Base-by-base conservation (phyloP, 2,113 vertebrate genomes). In the Callocephalon fimbriatum region DNA sequence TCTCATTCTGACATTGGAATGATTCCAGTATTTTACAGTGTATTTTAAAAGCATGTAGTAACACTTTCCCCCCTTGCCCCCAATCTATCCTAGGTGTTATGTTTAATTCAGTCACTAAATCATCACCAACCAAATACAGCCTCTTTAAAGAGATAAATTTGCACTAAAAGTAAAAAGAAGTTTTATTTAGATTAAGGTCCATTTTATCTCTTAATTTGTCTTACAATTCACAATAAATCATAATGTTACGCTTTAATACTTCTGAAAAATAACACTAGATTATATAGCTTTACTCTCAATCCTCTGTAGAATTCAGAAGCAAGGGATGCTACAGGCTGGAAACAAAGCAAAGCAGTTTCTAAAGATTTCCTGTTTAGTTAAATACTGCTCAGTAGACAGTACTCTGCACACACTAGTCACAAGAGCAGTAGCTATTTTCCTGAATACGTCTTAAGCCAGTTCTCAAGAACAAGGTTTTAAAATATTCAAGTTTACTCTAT, bases 211-310 rank as follows among this genome's bases (percentile, higher is more conserved):
- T 65, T 93, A 70, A 56, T 83, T 92, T 88, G n/a, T 61, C 54
- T 76, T 70, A 38, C 10, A 63, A 21, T 14, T 85, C 6, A 2
- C 25, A 88, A 31, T 76, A 83, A 90, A 66, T 62, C 27, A 16
- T 76, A 48, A 66, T 80, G 76, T 83, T 88, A 56, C 88, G n/a
- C 62, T 90, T 94, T 92, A 81, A 72, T 90, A 80, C 51, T 79
- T 88, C 27, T 79, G 58, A 76, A 92, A 67, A 73, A 48, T 74
- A 83, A 80, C 19, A 45, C 11, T n/a, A 76, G 45, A 22, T 77
- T 76, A 68, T 68, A 48, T 65, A 73, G 21, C 27, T 75, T 40
- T 81, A 66, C 10, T 72, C 16, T 88, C n/a, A 70, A 17, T 20
- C 14, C 40, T 65, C 58, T 58, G 53, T 62, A 80, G 71, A 86